Percentiles rank a stretch among this genome's conserved stretches.
These are phyloP conservation scores for Microcebus lehilahytsara DNA, from an alignment of 2,113 vertebrate species.

Conservation along the genomic window DNA sequence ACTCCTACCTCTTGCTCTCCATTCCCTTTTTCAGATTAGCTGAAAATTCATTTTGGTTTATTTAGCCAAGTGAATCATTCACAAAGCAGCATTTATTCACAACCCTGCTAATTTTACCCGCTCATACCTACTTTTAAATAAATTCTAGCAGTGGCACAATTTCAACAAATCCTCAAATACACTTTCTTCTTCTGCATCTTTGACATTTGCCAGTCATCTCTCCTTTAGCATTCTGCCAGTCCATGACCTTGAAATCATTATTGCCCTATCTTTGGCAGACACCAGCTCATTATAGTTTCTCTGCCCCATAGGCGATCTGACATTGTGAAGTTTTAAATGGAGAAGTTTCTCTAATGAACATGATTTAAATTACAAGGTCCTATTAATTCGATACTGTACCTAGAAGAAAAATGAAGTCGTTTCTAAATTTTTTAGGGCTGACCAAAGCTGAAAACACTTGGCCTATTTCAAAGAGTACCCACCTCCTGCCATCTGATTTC, in stretches of 20 bases:
- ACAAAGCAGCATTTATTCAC: neutral
- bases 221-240: conserved; percentile 37
- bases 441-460: neutral
- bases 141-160: conserved; percentile 45
- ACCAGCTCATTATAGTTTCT: conserved; percentile 57
- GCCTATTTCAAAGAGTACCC: conserved; percentile 28
- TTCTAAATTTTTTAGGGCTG: conserved; percentile 40
- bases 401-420: conserved; percentile 49
- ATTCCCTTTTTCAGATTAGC: neutral
- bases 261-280: conserved; percentile 63
- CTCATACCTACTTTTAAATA: conserved; percentile 66
- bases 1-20: neutral
- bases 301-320: conserved; percentile 59
- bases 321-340: conserved; percentile 62
- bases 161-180: conserved; percentile 71
- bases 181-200: conserved; percentile 51
- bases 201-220: conserved; percentile 65
- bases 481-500: conserved; percentile 32
- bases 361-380: conserved; percentile 63
- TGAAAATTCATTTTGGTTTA: neutral
- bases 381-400: conserved; percentile 52
- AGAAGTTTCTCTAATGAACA: conserved; percentile 57
- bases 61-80: neutral
- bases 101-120: conserved; percentile 47
- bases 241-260: conserved; percentile 74